Conservation (phyloP, 2,888 invertebrate genomes). For the Drosophila fulvimacula region DNA sequence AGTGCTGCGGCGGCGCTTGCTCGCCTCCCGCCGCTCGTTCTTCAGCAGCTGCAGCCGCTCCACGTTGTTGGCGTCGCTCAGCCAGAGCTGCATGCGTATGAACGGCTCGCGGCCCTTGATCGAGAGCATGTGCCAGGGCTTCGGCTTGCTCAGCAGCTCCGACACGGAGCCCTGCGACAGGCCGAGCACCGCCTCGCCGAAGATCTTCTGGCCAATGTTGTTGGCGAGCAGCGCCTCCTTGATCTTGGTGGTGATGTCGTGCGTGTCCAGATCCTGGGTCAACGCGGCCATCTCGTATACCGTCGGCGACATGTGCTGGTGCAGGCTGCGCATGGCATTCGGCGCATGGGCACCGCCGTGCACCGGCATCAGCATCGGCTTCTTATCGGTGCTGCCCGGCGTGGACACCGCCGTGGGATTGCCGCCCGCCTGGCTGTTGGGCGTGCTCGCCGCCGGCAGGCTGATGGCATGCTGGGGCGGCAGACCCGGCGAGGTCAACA, state of each 20-base stretch:
- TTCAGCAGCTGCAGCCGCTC: constrained; percentile 96
- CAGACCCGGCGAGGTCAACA: constrained; percentile 91
- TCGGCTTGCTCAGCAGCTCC: constrained; percentile 98
- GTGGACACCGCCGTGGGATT: constrained; percentile 5
- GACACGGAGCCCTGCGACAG: constrained; percentile 98
- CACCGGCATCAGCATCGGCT: constrained; percentile 87
- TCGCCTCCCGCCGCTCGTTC: constrained; percentile 95
- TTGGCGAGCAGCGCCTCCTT: constrained; percentile 98
- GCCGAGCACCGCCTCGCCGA: constrained; percentile 98
- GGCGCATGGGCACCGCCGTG: constrained; percentile 89
- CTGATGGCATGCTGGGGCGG: constrained; percentile 91
- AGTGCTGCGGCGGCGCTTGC: constrained; percentile 93
- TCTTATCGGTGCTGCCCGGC: constrained; percentile 81
- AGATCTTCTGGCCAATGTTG: constrained; percentile 99
- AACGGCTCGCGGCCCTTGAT: constrained; percentile 99
- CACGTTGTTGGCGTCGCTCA: constrained; percentile 97
- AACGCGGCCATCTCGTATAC: constrained; percentile 99
- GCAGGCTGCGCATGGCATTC: constrained; percentile 89
- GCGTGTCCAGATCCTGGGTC: constrained; percentile 98
- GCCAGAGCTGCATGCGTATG: constrained; percentile 98
- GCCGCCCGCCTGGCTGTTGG: constrained; percentile 69
- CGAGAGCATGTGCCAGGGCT: constrained; percentile 99
- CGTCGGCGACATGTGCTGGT: constrained; percentile 95
- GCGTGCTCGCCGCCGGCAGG: constrained; percentile 86
- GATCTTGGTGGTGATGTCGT: constrained; percentile 97